phyloP scores from a whole-genome alignment of 2,797 vertebrate genomes.

The Hyperoplus immaculatus region DNA sequence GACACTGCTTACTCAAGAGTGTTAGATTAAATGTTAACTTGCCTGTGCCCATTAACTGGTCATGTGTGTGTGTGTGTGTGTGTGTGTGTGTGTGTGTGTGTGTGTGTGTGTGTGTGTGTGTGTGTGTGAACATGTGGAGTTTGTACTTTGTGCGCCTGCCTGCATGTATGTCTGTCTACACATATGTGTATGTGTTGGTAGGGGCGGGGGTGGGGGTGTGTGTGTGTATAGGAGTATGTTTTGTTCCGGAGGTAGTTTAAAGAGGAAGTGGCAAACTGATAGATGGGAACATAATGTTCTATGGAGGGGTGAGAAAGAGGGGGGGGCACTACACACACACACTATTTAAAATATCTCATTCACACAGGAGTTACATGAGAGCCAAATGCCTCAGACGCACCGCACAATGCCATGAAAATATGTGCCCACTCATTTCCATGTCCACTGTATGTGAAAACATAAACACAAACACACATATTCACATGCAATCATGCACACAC shows the following conservation, averaged over 20 bases:
- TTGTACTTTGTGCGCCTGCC: neutral
- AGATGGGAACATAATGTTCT: constrained; percentile 79
- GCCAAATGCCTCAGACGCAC: constrained; percentile 25
- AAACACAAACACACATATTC: neutral
- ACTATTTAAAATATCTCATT: neutral
- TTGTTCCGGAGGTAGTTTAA: constrained; percentile 46
- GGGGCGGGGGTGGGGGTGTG: neutral
- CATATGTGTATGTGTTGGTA: neutral
- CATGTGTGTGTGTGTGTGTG: constrained; percentile 5
- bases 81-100: constrained; percentile 34
- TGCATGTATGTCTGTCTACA: constrained; percentile 45
- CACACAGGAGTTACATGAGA: constrained; percentile 31
- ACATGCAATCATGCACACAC: neutral
- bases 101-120: constrained; percentile 38
- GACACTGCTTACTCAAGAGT: constrained; percentile 34
- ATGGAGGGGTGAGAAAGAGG: constrained; percentile 38
- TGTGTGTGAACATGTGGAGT: constrained; percentile 56
- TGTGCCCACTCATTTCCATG: constrained; percentile 9
- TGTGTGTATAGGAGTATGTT: constrained; percentile 1
- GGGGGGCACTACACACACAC: neutral
- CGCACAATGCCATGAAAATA: constrained; percentile 27
- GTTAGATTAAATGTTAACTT: constrained; percentile 29
- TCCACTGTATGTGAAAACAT: neutral
- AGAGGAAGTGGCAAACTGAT: constrained; percentile 72
- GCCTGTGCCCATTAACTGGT: constrained; percentile 26